Percentiles rank a stretch among this genome's conserved stretches.
Evolutionary conservation across 2,888 invertebrate species (phyloP).

Genomic region (Entomobrya proxima): DNA sequence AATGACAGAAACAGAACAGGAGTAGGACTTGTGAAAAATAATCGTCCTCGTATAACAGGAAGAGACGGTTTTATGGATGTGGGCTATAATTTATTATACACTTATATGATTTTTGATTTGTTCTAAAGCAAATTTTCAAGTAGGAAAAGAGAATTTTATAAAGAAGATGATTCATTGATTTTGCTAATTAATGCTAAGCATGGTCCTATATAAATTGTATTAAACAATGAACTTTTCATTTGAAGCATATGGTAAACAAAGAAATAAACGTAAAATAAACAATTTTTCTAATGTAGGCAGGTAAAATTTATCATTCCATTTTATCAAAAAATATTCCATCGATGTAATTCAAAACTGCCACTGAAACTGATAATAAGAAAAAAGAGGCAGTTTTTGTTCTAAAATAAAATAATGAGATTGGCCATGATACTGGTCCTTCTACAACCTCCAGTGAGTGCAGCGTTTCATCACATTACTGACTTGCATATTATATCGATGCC

Average conservation of each 20-base stretch:
- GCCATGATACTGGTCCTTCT: slow-evolving; percentile 57
- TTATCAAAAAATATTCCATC: not conserved
- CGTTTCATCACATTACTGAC: too few relatives aligned
- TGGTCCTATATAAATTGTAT: too few relatives aligned
- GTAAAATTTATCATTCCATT: too few relatives aligned
- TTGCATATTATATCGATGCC: too few relatives aligned
- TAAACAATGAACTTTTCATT: too few relatives aligned
- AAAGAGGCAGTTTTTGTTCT: not conserved
- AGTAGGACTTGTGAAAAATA: not conserved
- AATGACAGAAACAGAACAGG: slow-evolving; percentile 33
- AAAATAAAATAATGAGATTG: slow-evolving; percentile 17
- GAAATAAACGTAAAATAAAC: too few relatives aligned
- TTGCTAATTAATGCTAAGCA: too few relatives aligned
- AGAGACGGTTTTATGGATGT: not conserved
- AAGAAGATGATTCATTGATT: not conserved
- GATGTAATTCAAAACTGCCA: not conserved
- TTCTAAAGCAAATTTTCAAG: not conserved
- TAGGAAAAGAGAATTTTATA: not conserved
- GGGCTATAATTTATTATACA: not conserved
- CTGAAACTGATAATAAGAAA: not conserved
- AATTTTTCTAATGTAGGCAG: too few relatives aligned
- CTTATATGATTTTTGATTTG: not conserved
- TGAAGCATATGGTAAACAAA: too few relatives aligned
- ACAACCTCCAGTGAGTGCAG: slow-evolving; percentile 52
- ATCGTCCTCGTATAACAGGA: slow-evolving; percentile 1